A percentile compares a stretch with the other conserved stretches of the same genome.
These are phyloP conservation scores for Edolisoma coerulescens DNA, from an alignment of 2,113 vertebrate species.

Conservation along the genomic window DNA sequence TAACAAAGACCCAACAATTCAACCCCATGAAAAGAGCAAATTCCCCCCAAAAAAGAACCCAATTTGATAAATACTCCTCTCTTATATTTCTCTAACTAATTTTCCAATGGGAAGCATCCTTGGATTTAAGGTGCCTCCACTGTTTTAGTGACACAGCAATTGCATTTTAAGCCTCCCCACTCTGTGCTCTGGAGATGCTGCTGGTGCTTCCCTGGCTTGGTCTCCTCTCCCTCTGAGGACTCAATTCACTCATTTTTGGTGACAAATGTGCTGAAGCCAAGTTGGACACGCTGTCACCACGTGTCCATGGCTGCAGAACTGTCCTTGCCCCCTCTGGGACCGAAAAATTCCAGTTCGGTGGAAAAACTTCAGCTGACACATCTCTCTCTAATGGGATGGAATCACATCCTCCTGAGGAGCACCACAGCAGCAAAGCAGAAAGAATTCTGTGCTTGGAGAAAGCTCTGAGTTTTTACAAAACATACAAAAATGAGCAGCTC, in stretches of 20 bases:
- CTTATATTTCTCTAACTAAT: neutral
- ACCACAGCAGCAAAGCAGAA: neutral
- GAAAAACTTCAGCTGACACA: neutral
- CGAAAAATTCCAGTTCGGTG: neutral
- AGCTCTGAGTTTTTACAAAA: neutral
- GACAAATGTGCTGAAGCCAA: neutral
- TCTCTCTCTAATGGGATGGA: neutral
- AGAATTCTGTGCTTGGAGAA: neutral
- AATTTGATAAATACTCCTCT: neutral
- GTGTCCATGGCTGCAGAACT: neutral
- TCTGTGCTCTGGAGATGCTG: neutral
- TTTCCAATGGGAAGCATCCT: neutral
- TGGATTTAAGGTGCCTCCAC: neutral
- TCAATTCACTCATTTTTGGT: neutral
- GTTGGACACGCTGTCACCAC: rapidly evolving
- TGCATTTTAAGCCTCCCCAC: neutral
- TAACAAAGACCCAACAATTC: neutral
- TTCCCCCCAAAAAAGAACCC: neutral
- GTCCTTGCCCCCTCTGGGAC: neutral
- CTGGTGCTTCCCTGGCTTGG: neutral
- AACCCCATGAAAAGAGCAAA: neutral
- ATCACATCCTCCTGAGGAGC: neutral
- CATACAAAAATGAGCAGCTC: neutral
- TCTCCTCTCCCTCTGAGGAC: neutral
- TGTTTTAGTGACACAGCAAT: neutral